Base-by-base conservation (phyloP, 1,140 invertebrate species). In the Glossosoma conforme region DNA sequence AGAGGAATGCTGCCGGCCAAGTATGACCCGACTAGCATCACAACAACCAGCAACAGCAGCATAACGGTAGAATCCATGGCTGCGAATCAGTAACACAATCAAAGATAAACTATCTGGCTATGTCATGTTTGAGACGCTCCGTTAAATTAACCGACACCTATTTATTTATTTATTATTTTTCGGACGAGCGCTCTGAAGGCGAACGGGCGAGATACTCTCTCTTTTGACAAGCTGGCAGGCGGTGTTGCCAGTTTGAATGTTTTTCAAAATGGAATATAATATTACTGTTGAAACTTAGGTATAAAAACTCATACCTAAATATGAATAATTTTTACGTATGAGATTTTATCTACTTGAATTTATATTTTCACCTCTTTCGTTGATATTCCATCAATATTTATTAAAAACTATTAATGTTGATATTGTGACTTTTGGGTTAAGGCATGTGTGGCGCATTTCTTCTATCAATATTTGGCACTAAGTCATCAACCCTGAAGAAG, bases 21-120 rank as follows among this genome's bases (percentile, higher is more conserved):
- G 74, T 94, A 98, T 49, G 93, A 97, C 1, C 94, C 96, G 32
- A 96, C 74, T 38, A 98, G 74, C 95, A 99, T 98, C 37, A 97
- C 88, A 48, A 93, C 57, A 15, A 84, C 85, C 32, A 96, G 71
- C 57, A 91, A 76, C 63, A 91, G 75, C 42, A 96, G 72, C 52
- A 92, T 82, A 58, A 83, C 74, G 17, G 86, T 85, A 63, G 90
- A 88, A 67, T 93, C 90, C 90, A 93, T 93, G 37, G 15, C 14
- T 36, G 18, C 20, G 41, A 42, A 14, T 11, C 30, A 19, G n/a
- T 24, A n/a, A 14, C 10, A 41, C 28, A 19, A 30, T 11, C 28
- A 41, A 48, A 20, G 30, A 5, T 17, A 18, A 47, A 25, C 3
- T 33, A n/a, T n/a, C n/a, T n/a, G n/a, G n/a, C n/a, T n/a, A n/a